A percentile compares a stretch with the other conserved stretches of the same genome.
Evolutionary conservation across 2,113 vertebrate species (phyloP).

Genomic region (Chamaea fasciata): DNA sequence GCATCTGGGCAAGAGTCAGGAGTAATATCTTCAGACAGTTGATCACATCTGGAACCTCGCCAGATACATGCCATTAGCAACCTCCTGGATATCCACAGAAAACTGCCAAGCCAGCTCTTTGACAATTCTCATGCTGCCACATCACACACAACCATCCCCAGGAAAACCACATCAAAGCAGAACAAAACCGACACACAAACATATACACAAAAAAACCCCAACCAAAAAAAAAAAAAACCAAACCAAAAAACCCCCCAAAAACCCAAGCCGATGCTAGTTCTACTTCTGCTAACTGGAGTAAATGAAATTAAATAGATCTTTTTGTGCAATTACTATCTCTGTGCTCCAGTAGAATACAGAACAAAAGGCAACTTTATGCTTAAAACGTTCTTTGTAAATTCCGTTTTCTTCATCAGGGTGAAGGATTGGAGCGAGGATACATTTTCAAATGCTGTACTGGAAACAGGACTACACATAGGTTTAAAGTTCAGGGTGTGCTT

Average conservation of each 20-base stretch:
- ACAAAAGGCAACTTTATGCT: not conserved
- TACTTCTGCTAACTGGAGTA: not conserved
- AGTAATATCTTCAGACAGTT: not conserved
- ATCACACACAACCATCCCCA: not conserved
- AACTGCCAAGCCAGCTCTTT: not conserved
- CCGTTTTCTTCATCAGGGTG: not conserved
- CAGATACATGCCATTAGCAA: not conserved
- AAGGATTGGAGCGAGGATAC: not conserved
- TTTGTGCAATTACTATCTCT: rapidly evolving
- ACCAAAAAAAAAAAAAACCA: not conserved
- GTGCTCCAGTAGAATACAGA: too few relatives aligned
- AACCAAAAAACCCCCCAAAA: too few relatives aligned
- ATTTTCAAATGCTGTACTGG: not conserved
- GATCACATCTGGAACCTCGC: not conserved
- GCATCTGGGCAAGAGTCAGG: not conserved
- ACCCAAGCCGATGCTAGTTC: not conserved
- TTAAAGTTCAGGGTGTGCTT: not conserved
- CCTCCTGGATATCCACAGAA: not conserved
- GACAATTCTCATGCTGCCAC: not conserved
- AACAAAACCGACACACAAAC: not conserved
- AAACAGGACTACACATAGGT: not conserved
- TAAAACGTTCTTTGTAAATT: not conserved
- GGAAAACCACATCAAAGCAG: not conserved
- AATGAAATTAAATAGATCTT: not conserved
- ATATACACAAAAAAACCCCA: not conserved